Conservation (phyloP, 1,140 invertebrate species). For the Homarus americanus region DNA sequence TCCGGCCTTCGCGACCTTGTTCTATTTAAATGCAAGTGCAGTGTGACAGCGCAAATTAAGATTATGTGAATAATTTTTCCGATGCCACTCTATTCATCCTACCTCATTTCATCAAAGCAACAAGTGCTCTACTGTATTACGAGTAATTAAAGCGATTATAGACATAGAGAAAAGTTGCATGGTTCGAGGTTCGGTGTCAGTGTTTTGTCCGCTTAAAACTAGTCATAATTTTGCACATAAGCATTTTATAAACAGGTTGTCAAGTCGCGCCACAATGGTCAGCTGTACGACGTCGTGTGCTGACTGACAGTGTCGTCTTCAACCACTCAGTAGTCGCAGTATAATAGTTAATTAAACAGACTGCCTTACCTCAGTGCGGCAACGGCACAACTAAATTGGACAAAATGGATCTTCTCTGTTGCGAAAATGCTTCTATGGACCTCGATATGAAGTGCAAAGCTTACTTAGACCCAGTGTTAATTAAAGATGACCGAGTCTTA, state of each 20-base stretch:
- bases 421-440: conserved; percentile 69
- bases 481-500: conserved; percentile 79
- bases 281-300: not conserved
- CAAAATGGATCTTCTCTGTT: conserved; percentile 65
- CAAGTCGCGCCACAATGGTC: conserved; percentile 30
- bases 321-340: no score
- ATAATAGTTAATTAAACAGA: not conserved
- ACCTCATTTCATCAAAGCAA: conserved; percentile 67
- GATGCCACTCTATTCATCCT: conserved; percentile 63
- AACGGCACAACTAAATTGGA: not conserved
- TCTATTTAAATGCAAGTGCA: conserved; percentile 53
- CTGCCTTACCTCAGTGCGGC: not conserved
- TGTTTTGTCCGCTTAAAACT: not conserved
- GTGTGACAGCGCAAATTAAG: conserved; percentile 42
- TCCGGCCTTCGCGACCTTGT: conserved; percentile 63
- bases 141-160: conserved; percentile 42
- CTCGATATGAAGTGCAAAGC: conserved; percentile 74
- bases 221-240: not conserved
- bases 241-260: not conserved
- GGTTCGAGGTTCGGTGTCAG: not conserved
- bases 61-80: conserved; percentile 44
- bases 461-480: conserved; percentile 78
- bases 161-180: not conserved
- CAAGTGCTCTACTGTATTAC: conserved; percentile 64
- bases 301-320: not conserved